Percentiles rank a stretch among this genome's conserved stretches.
These are phyloP conservation scores for Peromyscus attwateri DNA, from an alignment of 2,797 vertebrate species.

Conservation along the genomic window DNA sequence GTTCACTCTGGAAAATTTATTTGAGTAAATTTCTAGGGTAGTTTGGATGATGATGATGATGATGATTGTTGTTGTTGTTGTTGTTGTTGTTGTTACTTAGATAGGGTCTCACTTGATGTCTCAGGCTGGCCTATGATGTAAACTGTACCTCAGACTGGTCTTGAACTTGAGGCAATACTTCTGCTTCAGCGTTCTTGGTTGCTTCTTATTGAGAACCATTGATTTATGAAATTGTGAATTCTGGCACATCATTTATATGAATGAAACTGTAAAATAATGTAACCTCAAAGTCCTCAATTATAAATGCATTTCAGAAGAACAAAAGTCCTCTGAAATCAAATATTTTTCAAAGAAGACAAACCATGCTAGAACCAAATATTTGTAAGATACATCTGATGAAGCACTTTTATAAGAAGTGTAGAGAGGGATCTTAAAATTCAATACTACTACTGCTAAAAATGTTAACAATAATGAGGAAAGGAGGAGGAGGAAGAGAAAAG, in stretches of 20 bases:
- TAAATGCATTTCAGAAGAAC: conserved; percentile 21
- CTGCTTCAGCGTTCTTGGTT: neutral
- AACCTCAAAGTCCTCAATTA: neutral
- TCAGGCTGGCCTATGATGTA: neutral
- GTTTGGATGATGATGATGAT: too few species aligned
- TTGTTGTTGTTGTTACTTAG: neutral
- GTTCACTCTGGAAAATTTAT: neutral
- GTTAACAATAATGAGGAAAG: neutral
- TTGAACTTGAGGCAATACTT: neutral
- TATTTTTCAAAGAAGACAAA: conserved; percentile 19
- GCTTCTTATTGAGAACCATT: conserved; percentile 25
- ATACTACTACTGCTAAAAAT: neutral
- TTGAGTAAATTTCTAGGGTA: conserved; percentile 27
- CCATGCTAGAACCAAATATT: neutral
- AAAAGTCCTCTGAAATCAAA: conserved; percentile 36
- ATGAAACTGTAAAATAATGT: neutral
- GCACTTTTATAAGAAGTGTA: neutral
- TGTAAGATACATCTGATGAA: neutral
- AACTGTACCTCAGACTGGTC: neutral
- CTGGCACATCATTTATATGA: neutral
- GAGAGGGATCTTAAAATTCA: conserved; percentile 10
- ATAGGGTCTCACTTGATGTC: neutral
- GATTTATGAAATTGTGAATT: neutral
- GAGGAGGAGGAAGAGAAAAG: neutral
- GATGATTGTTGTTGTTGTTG: neutral